phyloP scores from a whole-genome alignment of 2,113 vertebrate genomes.

The Apteryx mantelli region DNA sequence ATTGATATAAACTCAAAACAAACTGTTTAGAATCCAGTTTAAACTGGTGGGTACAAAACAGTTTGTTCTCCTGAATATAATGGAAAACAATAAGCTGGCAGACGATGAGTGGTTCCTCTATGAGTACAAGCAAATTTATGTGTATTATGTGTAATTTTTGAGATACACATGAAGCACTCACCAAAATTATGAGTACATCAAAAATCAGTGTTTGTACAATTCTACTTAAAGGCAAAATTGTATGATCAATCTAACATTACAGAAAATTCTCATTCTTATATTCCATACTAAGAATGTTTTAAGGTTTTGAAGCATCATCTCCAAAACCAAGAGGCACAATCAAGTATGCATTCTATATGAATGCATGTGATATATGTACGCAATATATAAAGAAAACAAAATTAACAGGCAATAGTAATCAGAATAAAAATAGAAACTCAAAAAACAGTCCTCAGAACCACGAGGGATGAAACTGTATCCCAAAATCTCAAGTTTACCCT shows the following conservation, averaged over 20 bases:
- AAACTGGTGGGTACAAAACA: too few species aligned
- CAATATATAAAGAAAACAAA: background rate
- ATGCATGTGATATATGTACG: background rate
- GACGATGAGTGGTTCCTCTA: background rate
- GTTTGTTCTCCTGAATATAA: too few species aligned
- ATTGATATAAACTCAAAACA: too few species aligned
- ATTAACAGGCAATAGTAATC: background rate
- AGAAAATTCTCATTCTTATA: background rate
- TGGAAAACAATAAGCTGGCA: too few species aligned
- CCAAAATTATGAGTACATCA: background rate
- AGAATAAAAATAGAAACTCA: background rate
- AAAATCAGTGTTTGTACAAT: background rate
- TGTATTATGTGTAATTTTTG: background rate
- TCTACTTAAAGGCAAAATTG: background rate
- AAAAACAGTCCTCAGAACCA: background rate
- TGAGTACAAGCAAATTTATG: background rate
- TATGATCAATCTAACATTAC: background rate
- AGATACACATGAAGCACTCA: background rate
- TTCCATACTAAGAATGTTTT: background rate
- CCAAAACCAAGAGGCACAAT: background rate
- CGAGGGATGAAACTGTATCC: background rate
- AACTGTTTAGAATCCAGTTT: too few species aligned
- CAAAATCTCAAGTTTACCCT: background rate
- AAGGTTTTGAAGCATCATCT: background rate
- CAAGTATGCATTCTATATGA: background rate